These are phyloP conservation scores for Lasioglossum albipes DNA, from an alignment of 1,140 invertebrate genomes.

Conservation along the genomic window DNA sequence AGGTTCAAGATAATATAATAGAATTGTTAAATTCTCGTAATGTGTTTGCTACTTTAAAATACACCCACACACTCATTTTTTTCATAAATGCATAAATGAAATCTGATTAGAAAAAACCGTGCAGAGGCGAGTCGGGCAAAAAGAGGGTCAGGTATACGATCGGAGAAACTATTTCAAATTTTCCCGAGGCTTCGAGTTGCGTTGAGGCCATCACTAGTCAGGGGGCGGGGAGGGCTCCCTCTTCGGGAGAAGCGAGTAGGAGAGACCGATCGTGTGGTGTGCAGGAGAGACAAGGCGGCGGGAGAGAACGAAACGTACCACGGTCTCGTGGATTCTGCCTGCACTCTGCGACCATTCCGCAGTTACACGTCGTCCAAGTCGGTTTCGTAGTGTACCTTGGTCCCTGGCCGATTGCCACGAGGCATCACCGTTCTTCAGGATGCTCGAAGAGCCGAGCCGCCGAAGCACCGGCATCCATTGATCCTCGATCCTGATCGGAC, in stretches of 20 bases:
- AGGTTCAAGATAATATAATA: too few relatives aligned
- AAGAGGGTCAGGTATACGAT: too few relatives aligned
- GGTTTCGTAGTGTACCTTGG: constrained; percentile 52
- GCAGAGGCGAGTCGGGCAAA: too few relatives aligned
- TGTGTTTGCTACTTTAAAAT: too few relatives aligned
- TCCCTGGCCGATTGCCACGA: constrained; percentile 49
- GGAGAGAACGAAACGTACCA: constrained; percentile 56
- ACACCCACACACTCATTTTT: too few relatives aligned
- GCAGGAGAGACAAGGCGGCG: constrained; percentile 35
- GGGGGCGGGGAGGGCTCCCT: constrained; percentile 52
- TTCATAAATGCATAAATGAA: too few relatives aligned
- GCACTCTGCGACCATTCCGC: constrained; percentile 60
- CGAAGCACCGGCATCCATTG: neutral
- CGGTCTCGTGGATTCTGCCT: constrained; percentile 55
- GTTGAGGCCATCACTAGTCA: constrained; percentile 45
- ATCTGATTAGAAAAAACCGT: too few relatives aligned
- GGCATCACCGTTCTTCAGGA: constrained; percentile 35
- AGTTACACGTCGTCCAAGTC: constrained; percentile 57
- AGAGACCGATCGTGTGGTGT: constrained; percentile 25
- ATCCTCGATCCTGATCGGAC: neutral
- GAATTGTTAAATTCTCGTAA: too few relatives aligned
- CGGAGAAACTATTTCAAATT: too few relatives aligned
- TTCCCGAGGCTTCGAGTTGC: neutral
- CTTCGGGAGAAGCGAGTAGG: constrained; percentile 38
- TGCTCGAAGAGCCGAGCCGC: constrained; percentile 19